Percentiles rank a stretch among this genome's conserved stretches.
Evolutionary conservation across 2,888 invertebrate species (phyloP).

Genomic region (Ophonus ardosiacus): DNA sequence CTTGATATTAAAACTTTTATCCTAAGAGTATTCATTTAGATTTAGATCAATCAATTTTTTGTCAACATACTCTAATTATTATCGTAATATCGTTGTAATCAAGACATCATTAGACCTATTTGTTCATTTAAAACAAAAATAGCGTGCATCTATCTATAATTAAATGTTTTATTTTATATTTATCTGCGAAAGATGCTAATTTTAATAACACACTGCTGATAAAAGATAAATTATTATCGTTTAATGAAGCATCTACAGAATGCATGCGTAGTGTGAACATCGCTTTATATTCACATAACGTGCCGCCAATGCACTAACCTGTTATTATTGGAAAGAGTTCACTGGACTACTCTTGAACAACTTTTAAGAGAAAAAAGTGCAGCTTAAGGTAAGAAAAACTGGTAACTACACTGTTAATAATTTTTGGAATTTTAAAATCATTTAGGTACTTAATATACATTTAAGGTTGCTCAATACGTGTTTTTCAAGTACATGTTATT

Average conservation of each 20-base stretch:
- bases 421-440: constrained; percentile 1
- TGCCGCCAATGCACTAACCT: constrained; percentile 53
- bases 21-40: too few species aligned
- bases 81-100: too few species aligned
- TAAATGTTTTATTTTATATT: background rate
- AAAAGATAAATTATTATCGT: constrained; percentile 6
- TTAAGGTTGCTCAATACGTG: background rate
- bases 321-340: constrained; percentile 55
- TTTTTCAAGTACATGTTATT: background rate
- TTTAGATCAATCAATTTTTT: too few species aligned
- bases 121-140: background rate
- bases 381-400: constrained; percentile 32
- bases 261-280: constrained; percentile 4
- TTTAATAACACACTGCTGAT: background rate
- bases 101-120: too few species aligned
- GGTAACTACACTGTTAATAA: constrained; percentile 30
- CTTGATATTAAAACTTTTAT: too few species aligned
- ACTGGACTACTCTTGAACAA: constrained; percentile 50
- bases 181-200: background rate
- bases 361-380: constrained; percentile 39
- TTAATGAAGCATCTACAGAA: background rate
- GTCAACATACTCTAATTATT: too few species aligned
- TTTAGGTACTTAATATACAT: background rate
- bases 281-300: constrained; percentile 39
- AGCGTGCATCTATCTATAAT: background rate